A percentile compares a stretch with the other conserved stretches of the same genome.
Conservation (phyloP, 2,797 vertebrate genomes). For the Urophycis tenuis region DNA sequence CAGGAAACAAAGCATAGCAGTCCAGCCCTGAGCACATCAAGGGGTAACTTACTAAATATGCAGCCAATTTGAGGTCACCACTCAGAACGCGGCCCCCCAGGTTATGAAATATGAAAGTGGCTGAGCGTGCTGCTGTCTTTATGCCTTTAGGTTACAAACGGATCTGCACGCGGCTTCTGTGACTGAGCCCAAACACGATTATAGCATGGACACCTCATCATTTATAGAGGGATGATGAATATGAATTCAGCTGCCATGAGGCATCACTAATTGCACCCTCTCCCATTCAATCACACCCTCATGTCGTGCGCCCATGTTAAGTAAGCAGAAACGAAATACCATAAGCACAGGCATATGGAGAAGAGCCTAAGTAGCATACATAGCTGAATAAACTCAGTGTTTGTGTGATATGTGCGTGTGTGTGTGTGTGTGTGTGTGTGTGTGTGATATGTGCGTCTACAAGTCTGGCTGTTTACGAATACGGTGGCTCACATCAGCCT, state of each 20-base stretch:
- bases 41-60: not conserved
- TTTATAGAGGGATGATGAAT: slow-evolving; percentile 36
- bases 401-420: not conserved
- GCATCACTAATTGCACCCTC: slow-evolving; percentile 40
- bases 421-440: not conserved
- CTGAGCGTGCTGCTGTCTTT: slow-evolving; percentile 26
- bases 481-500: not conserved
- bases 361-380: not conserved
- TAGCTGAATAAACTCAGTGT: not conserved
- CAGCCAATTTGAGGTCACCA: not conserved
- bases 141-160: slow-evolving; percentile 32
- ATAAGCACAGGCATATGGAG: not conserved
- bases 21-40: not conserved
- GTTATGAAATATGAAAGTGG: not conserved
- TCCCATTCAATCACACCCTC: slow-evolving; percentile 30
- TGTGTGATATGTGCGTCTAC: not conserved
- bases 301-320: not conserved
- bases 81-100: not conserved
- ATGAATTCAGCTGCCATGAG: slow-evolving; percentile 11
- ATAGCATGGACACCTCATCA: slow-evolving; percentile 28
- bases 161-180: slow-evolving; percentile 28
- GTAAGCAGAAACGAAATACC: not conserved
- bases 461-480: not conserved
- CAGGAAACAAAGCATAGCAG: not conserved
- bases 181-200: slow-evolving; percentile 28